A percentile compares a stretch with the other conserved stretches of the same genome.
Evolutionary conservation across 2,888 invertebrate genomes (phyloP).

Genomic region (Xestia xanthographa): DNA sequence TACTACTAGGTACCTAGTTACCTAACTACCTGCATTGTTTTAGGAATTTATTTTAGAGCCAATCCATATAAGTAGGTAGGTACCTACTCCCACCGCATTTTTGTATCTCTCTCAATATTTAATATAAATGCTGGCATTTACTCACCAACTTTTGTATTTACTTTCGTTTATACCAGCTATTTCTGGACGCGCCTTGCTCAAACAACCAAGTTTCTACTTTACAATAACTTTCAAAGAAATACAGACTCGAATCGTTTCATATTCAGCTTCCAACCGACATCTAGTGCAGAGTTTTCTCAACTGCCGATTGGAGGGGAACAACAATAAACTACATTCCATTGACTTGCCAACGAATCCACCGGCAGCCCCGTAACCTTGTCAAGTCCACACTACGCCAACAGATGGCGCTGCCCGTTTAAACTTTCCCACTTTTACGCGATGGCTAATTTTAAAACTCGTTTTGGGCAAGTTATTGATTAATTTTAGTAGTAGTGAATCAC

Average conservation of each 20-base stretch:
- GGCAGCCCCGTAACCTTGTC: conserved; percentile 18
- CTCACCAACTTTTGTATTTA: background rate
- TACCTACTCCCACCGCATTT: background rate
- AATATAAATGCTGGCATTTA: background rate
- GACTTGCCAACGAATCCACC: conserved; percentile 25
- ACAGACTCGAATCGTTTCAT: background rate
- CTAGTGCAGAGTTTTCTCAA: conserved; percentile 55
- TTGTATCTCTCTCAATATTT: background rate
- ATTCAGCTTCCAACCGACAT: conserved; percentile 55
- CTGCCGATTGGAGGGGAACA: conserved; percentile 32
- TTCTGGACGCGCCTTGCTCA: background rate
- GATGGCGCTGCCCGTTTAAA: conserved; percentile 50
- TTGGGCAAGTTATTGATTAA: conserved; percentile 43
- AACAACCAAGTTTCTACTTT: conserved; percentile 8
- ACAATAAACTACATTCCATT: conserved; percentile 42
- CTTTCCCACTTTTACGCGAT: conserved; percentile 3
- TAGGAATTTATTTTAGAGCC: background rate
- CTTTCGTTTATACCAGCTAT: conserved; percentile 1
- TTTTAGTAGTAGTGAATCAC: conserved; percentile 35
- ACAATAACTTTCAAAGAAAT: conserved; percentile 5
- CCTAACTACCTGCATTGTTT: background rate
- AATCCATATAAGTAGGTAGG: background rate
- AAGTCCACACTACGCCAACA: conserved; percentile 29
- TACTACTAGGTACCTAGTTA: background rate
- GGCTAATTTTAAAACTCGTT: conserved; percentile 35